A percentile compares a stretch with the other conserved stretches of the same genome.
These are phyloP conservation scores for Metopia argyrocephala DNA, from an alignment of 2,888 invertebrate genomes.

Conservation along the genomic window DNA sequence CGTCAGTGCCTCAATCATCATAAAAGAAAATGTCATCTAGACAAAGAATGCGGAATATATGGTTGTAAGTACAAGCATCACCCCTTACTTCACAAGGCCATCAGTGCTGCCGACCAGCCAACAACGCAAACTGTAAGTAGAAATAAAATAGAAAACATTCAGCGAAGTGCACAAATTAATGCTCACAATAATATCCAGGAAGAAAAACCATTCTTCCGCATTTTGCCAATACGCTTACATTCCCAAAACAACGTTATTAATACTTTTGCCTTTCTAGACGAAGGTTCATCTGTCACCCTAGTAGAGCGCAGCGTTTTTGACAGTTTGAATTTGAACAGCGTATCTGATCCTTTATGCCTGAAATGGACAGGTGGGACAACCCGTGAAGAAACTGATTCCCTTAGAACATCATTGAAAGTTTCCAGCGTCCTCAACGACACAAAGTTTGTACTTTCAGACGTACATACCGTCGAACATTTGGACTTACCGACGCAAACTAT, in stretches of 20 bases:
- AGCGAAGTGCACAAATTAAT: not conserved
- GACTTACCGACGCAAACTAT: conserved; percentile 22
- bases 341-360: conserved; percentile 25
- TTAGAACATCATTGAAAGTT: conserved; percentile 15
- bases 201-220: not conserved
- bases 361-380: conserved; percentile 36
- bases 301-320: conserved; percentile 41
- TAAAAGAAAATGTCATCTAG: not conserved
- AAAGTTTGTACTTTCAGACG: not conserved
- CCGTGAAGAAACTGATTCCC: conserved; percentile 20
- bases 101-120: no score
- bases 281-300: conserved; percentile 36
- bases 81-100: not conserved
- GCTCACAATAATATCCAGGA: not conserved
- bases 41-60: conserved; percentile 2
- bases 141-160: not conserved
- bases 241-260: not conserved
- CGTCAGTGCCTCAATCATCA: conserved; percentile 7
- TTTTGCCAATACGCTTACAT: conserved; percentile 7
- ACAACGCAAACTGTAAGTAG: no score
- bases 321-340: conserved; percentile 15
- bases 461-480: conserved; percentile 19
- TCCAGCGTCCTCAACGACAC: not conserved
- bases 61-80: conserved; percentile 19
- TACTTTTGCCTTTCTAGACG: conserved; percentile 20